These are phyloP conservation scores for Zootoca vivipara DNA, from an alignment of 2,113 vertebrate species.

Conservation along the genomic window DNA sequence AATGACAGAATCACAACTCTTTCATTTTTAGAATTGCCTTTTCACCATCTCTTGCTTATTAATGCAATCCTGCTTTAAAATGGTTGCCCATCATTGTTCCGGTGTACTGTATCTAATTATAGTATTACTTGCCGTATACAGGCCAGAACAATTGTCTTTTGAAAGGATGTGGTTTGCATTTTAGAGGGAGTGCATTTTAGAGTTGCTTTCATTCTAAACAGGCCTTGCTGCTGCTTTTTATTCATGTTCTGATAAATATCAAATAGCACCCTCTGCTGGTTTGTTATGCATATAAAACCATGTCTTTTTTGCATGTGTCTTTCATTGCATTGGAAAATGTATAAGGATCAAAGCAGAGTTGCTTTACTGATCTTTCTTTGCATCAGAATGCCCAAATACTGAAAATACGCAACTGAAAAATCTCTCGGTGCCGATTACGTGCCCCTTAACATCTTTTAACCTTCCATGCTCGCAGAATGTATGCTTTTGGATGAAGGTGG, in stretches of 20 bases:
- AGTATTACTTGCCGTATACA: constrained; percentile 15
- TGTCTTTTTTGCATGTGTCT: not conserved
- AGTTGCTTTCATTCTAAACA: not conserved
- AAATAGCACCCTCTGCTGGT: constrained; percentile 66
- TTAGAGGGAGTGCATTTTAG: constrained; percentile 35
- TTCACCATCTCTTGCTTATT: not conserved
- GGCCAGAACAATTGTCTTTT: constrained; percentile 10
- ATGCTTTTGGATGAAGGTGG: not conserved
- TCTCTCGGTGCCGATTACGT: not conserved
- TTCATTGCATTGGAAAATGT: not conserved
- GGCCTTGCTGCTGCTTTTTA: not conserved
- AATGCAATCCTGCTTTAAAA: constrained; percentile 12
- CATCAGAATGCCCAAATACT: not conserved
- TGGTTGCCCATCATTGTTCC: constrained; percentile 30
- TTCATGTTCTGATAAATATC: not conserved
- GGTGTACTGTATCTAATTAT: constrained; percentile 11
- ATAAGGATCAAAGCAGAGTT: not conserved
- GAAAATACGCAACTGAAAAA: not conserved
- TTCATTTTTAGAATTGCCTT: not conserved
- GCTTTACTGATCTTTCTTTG: not conserved
- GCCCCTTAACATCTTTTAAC: not conserved
- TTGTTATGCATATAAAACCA: not conserved
- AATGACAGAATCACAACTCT: not conserved
- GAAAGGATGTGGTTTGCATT: constrained; percentile 2
- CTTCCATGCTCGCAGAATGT: too few relatives aligned